phyloP scores from a whole-genome alignment of 2,113 vertebrate species.

The Anthoscopus minutus region DNA sequence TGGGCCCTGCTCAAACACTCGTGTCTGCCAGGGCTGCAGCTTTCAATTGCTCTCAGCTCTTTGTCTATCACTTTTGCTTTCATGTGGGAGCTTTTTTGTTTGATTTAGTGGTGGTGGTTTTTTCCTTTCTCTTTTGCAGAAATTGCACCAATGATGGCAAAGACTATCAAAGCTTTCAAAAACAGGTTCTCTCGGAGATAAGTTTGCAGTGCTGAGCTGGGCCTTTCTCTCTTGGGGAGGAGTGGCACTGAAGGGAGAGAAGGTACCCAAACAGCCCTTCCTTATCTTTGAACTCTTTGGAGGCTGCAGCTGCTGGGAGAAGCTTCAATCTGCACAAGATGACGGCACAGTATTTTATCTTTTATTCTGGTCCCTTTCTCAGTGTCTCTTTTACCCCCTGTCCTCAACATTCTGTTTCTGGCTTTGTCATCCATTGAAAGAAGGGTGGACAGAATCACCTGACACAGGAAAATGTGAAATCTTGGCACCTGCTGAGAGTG shows the following conservation, averaged over 20 bases:
- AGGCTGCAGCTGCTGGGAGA: conserved; percentile 39
- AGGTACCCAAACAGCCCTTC: conserved; percentile 26
- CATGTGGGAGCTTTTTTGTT: not conserved
- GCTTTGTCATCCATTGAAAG: not conserved
- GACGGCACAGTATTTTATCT: conserved; percentile 64
- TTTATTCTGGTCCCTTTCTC: conserved; percentile 44
- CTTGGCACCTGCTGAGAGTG: conserved; percentile 66
- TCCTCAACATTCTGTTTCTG: not conserved
- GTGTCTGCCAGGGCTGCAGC: not conserved
- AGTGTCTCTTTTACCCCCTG: not conserved
- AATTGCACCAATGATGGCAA: conserved; percentile 99
- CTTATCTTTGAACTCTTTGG: conserved; percentile 17
- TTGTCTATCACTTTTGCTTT: not conserved
- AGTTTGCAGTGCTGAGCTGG: conserved; percentile 52
- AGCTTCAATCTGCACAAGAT: conserved; percentile 41
- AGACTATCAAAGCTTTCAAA: conserved; percentile 99
- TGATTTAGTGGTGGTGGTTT: not conserved
- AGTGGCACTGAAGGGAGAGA: conserved; percentile 32
- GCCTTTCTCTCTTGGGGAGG: not conserved
- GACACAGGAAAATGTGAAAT: conserved; percentile 62
- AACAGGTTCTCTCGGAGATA: conserved; percentile 97
- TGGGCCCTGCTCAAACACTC: not conserved
- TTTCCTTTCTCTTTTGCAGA: conserved; percentile 70
- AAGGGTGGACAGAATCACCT: conserved; percentile 52
- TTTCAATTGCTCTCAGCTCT: not conserved